Conservation (phyloP, 2,888 invertebrate genomes). For the Cetonia aurata region DNA sequence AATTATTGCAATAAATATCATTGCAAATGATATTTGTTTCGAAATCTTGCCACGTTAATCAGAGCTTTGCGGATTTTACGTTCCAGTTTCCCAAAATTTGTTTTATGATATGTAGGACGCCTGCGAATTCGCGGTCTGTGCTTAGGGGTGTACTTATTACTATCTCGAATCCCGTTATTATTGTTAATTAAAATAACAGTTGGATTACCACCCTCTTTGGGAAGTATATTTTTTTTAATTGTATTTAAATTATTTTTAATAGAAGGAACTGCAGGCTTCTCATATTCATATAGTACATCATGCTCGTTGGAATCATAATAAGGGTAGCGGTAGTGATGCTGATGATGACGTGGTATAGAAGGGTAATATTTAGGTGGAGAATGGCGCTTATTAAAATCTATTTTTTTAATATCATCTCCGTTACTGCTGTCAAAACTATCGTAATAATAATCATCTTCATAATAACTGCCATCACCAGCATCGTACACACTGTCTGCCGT, state of each 20-base stretch:
- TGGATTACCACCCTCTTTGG: constrained; percentile 23
- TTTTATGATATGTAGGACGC: constrained; percentile 15
- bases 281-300: background rate
- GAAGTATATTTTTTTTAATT: constrained; percentile 2
- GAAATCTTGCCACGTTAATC: constrained; percentile 43
- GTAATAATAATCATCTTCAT: constrained; percentile 26
- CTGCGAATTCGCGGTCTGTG: constrained; percentile 22
- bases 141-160: constrained; percentile 25
- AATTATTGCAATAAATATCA: constrained; percentile 9
- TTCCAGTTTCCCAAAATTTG: constrained; percentile 40
- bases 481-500: constrained; percentile 22
- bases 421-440: background rate
- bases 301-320: background rate
- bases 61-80: constrained; percentile 46
- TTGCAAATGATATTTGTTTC: constrained; percentile 15
- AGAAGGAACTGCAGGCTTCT: constrained; percentile 1
- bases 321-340: background rate
- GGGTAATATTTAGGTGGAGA: constrained; percentile 48
- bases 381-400: constrained; percentile 19
- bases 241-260: background rate
- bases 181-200: constrained; percentile 57
- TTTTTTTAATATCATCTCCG: constrained; percentile 11
- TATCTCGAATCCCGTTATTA: constrained; percentile 51
- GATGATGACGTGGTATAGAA: constrained; percentile 49
- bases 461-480: constrained; percentile 16